Base-by-base conservation (phyloP, 1,140 invertebrate genomes). In the Zaprionus kolodkinae region DNA sequence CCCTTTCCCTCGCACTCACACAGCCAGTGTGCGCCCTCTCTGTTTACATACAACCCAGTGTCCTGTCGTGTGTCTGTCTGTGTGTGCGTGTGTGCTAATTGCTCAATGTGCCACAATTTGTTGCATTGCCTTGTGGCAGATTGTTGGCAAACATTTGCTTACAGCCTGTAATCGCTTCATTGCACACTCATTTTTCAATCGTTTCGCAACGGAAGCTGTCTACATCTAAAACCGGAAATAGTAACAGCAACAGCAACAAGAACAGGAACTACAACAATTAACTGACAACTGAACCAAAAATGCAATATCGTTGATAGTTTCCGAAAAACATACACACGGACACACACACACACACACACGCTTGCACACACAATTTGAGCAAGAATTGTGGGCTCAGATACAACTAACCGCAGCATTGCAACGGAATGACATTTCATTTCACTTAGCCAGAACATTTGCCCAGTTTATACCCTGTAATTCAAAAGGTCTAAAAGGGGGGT, bases 61-160 rank as follows among this genome's bases (percentile, higher is more conserved):
- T 59, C 21, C 56, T 71, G 21, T 10, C 13, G 6, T 40, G 38
- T 40, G 0, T n/a, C 13, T 15, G 40, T 15, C 13, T 15, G 40
- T 15, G 6, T 40, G 38, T 40, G 56, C 68, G 9, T 63, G 40
- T 77, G 43, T 64, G 62, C 50, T 79, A 88, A 88, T 80, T 76
- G 77, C 67, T 75, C 68, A 88, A 83, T 87, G 81, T 83, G 72
- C 56, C 61, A 61, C 61, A 76, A 72, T 72, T 76, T 76, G 73
- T 62, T 65, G 55, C 54, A 75, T 36, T 54, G 43, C 40, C 66
- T 72, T 45, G 57, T 52, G 62, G 48, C 33, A 64, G 61, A 56
- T 69, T 59, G 54, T 63, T 60, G 30, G 52, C 78, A 85, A 85
- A 81, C 66, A 78, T 78, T 83, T 84, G 73, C 63, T 73, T 71